These are phyloP conservation scores for Scleropages formosus DNA, from an alignment of 2,797 vertebrate species.

Conservation along the genomic window DNA sequence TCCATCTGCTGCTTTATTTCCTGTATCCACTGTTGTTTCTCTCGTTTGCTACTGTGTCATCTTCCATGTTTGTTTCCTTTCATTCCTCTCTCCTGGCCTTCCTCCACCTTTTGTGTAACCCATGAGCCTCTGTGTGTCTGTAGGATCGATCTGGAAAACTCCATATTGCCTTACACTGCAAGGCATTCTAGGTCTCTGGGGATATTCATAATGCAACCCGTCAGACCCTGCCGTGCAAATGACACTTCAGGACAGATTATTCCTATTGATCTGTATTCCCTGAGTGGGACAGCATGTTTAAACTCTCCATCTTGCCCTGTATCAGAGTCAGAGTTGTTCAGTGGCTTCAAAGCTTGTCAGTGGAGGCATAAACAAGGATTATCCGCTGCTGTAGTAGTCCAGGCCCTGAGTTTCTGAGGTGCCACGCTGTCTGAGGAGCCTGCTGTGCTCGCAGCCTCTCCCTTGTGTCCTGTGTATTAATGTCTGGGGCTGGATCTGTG, in stretches of 20 bases:
- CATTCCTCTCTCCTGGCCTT: neutral
- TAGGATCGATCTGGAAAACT: conserved; percentile 39
- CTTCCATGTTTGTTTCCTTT: neutral
- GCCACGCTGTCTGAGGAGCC: neutral
- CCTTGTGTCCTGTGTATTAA: conserved; percentile 11
- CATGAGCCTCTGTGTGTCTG: conserved; percentile 32
- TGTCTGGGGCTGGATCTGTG: neutral
- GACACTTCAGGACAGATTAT: conserved; percentile 49
- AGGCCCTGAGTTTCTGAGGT: neutral
- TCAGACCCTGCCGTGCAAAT: conserved; percentile 41
- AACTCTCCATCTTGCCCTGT: conserved; percentile 27
- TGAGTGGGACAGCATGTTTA: conserved; percentile 31
- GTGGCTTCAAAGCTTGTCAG: conserved; percentile 31
- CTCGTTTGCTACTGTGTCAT: neutral
- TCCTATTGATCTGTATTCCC: conserved; percentile 47
- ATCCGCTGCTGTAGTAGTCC: conserved; percentile 27
- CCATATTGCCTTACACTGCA: conserved; percentile 42
- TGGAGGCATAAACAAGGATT: conserved; percentile 45
- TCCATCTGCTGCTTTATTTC: conserved; percentile 11
- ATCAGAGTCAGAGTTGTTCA: conserved; percentile 19
- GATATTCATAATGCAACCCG: conserved; percentile 50
- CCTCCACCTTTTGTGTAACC: neutral
- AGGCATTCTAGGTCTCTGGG: conserved; percentile 35
- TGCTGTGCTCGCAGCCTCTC: neutral
- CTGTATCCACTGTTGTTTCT: conserved; percentile 7